Evolutionary conservation across 1,140 invertebrate genomes (phyloP).

Genomic region (Diachasmimorpha longicaudata): DNA sequence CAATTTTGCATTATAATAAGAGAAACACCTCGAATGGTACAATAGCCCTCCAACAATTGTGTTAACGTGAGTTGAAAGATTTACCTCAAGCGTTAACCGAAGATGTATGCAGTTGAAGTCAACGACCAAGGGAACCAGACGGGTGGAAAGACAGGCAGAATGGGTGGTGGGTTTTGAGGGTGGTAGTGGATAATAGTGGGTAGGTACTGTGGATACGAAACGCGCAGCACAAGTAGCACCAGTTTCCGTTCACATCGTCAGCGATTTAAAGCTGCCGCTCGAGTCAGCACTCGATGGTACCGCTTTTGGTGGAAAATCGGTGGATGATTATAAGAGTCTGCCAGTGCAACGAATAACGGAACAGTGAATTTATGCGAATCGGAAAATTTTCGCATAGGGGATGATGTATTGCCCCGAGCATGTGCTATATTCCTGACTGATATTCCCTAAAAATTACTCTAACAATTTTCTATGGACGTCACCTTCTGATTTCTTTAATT

Average conservation of each 20-base stretch:
- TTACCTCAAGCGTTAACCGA: slow-evolving; percentile 32
- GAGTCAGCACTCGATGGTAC: slow-evolving; percentile 19
- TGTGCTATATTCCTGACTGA: too few relatives aligned
- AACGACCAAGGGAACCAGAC: neutral
- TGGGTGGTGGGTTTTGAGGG: neutral
- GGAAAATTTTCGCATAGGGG: neutral
- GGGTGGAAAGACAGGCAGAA: neutral
- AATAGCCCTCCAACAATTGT: slow-evolving; percentile 35
- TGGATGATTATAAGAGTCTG: slow-evolving; percentile 23
- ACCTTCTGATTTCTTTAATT: neutral
- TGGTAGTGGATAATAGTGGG: slow-evolving; percentile 18
- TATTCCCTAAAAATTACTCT: too few relatives aligned
- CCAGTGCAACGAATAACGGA: slow-evolving; percentile 8
- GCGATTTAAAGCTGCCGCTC: slow-evolving; percentile 26
- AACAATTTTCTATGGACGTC: neutral
- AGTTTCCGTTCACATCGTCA: slow-evolving; percentile 27
- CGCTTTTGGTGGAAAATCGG: slow-evolving; percentile 10
- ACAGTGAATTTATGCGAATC: slow-evolving; percentile 12
- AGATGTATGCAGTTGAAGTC: slow-evolving; percentile 4
- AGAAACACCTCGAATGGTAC: neutral
- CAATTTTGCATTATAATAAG: too few relatives aligned
- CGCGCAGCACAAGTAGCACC: slow-evolving; percentile 1
- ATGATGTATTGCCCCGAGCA: too few relatives aligned
- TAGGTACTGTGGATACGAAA: slow-evolving; percentile 14
- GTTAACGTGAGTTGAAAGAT: slow-evolving; percentile 36